Evolutionary conservation across 1,140 invertebrate genomes (phyloP), one percentile per base, ranked within the genome.

Genomic region (Drosophila murphyi): DNA sequence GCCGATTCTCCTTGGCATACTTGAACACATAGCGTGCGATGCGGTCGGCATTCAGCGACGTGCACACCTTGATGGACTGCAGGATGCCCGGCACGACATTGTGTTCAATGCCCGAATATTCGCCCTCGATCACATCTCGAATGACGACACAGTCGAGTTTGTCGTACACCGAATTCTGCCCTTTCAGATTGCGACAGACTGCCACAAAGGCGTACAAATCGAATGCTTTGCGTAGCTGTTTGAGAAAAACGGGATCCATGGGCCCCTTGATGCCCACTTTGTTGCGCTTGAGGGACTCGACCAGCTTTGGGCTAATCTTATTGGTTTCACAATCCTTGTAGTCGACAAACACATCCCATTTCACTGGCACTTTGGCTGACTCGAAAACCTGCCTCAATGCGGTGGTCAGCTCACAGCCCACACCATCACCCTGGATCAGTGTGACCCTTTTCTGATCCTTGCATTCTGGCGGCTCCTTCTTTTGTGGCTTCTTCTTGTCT

Each of bases 101-200:
- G 6, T 89, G 85, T 45, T 89, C 85, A 34, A 89, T 85, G 31
- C 85, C 85, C 3, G 85, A 86, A 37, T 89, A 89, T 20, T 85
- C 85, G 5, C 85, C 85, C 60, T 89, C 85, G 37, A 68, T 68
- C 12, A 81, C 51, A 12, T 89, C 85, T 5, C 85, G 86, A 5
- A 89, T 79, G 20, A 89, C 56, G 0, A 89, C 45, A 2, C 79
- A 57, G 10, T 89, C 69, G 2, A 89, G 34, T 5, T 51, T 45
- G 0, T 69, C 75, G 3, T 81, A 89, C 1, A 52, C 71, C 32
- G 62, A 51, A 0, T 79, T 37, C 6, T 74, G 28, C 0, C 86
- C 85, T 8, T 76, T 59, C 20, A 89, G 43, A 20, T 67, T 62
- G 0, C 52, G 56, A 10, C 81, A 78, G 3, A 68, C 8, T 1